These are phyloP conservation scores for Ceraclea dissimilis DNA, from an alignment of 2,888 invertebrate genomes.

Conservation along the genomic window DNA sequence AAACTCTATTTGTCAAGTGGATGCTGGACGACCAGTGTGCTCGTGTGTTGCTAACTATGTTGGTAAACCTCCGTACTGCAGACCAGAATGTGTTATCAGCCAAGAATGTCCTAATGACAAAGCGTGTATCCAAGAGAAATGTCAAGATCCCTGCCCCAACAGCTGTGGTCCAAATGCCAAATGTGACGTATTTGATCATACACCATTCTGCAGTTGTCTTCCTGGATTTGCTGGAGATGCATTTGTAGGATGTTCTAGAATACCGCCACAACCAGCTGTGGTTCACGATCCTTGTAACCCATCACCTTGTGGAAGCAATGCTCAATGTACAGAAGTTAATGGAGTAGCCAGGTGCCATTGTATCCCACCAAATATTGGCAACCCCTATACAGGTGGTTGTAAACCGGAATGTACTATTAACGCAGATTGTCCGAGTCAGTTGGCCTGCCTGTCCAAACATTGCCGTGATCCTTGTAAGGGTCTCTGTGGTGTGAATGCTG, in stretches of 20 bases:
- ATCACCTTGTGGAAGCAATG: conserved; percentile 79
- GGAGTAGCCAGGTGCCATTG: conserved; percentile 71
- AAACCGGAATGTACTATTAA: conserved; percentile 78
- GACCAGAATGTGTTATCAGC: conserved; percentile 76
- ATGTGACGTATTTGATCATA: conserved; percentile 71
- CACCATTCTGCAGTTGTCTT: conserved; percentile 73
- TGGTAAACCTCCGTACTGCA: conserved; percentile 73
- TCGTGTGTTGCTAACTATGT: conserved; percentile 73
- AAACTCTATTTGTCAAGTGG: conserved; percentile 78
- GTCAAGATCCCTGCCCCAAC: conserved; percentile 69
- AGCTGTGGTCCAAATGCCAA: conserved; percentile 74
- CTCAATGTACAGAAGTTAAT: conserved; percentile 64
- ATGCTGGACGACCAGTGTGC: conserved; percentile 69
- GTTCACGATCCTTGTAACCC: conserved; percentile 60
- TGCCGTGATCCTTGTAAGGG: conserved; percentile 82
- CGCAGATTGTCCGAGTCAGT: conserved; percentile 68
- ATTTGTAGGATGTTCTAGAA: conserved; percentile 67
- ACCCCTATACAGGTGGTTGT: conserved; percentile 79
- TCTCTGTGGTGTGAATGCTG: conserved; percentile 74
- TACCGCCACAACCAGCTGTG: conserved; percentile 36
- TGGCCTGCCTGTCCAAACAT: conserved; percentile 76
- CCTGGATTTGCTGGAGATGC: conserved; percentile 76
- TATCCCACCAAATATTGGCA: conserved; percentile 80
- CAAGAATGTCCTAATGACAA: conserved; percentile 72
- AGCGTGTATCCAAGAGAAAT: conserved; percentile 77